These are phyloP conservation scores for Trypoxylus dichotomus DNA, from an alignment of 1,140 invertebrate species.

Conservation along the genomic window DNA sequence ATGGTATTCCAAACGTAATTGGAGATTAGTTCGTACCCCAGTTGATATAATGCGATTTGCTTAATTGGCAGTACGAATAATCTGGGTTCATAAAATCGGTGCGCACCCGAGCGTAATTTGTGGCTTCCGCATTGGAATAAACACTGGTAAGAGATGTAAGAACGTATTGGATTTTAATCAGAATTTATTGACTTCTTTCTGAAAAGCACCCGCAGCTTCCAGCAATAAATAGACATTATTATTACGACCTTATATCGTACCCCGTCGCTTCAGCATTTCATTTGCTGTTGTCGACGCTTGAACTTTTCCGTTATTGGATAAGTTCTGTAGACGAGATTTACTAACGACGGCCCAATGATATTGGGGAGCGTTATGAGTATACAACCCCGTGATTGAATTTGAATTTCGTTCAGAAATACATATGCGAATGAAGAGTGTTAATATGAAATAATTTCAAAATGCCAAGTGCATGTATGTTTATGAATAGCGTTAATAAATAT, in stretches of 20 bases:
- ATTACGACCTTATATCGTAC: background rate
- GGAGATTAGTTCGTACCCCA: background rate
- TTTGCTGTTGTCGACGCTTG: background rate
- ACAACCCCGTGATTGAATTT: too few relatives aligned
- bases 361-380: too few relatives aligned
- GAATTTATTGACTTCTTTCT: background rate
- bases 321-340: too few relatives aligned
- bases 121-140: background rate
- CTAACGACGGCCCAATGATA: too few relatives aligned
- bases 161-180: background rate
- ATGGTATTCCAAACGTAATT: too few relatives aligned
- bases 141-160: constrained; percentile 6
- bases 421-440: too few relatives aligned
- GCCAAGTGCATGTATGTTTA: too few relatives aligned
- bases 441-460: too few relatives aligned
- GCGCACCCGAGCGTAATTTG: background rate
- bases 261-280: background rate
- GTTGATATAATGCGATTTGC: background rate
- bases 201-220: background rate
- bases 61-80: background rate
- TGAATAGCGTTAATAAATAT: too few relatives aligned
- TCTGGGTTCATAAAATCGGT: background rate
- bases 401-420: too few relatives aligned
- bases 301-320: too few relatives aligned
- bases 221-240: background rate